Conservation (phyloP, 2,888 invertebrate species). For the Lithophane leautieri region DNA sequence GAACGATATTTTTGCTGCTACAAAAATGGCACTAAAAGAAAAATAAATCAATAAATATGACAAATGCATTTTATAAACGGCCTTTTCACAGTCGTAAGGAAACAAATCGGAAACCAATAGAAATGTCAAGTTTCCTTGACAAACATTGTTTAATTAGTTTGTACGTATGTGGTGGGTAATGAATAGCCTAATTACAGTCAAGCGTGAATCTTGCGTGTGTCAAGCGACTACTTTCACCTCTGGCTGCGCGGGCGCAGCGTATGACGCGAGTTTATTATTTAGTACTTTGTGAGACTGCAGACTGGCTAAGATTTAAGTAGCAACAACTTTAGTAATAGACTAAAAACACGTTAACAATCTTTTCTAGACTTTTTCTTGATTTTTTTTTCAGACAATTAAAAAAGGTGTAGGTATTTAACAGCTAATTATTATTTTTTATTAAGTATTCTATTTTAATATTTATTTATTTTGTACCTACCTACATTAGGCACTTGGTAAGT, state of each 20-base stretch:
- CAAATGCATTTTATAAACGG: background rate
- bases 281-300: slow-evolving; percentile 22
- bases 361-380: no score
- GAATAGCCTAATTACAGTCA: slow-evolving; percentile 58
- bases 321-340: background rate
- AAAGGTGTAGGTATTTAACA: no score
- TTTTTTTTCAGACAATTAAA: no score
- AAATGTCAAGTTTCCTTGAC: slow-evolving; percentile 17
- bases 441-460: no score
- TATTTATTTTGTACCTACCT: no score
- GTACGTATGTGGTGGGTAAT: slow-evolving; percentile 38
- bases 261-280: slow-evolving; percentile 36
- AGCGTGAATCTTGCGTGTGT: slow-evolving; percentile 63
- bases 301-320: slow-evolving; percentile 5
- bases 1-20: background rate
- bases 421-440: no score
- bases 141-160: slow-evolving; percentile 7
- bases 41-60: background rate
- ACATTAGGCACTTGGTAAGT: no score
- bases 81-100: slow-evolving; percentile 23
- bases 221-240: slow-evolving; percentile 62
- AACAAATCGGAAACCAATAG: slow-evolving; percentile 42
- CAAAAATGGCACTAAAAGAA: background rate
- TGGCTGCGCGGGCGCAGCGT: slow-evolving; percentile 32
- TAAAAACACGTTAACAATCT: no score